These are phyloP conservation scores for Leptinotarsa juncta DNA, from an alignment of 2,888 invertebrate species.

Conservation along the genomic window DNA sequence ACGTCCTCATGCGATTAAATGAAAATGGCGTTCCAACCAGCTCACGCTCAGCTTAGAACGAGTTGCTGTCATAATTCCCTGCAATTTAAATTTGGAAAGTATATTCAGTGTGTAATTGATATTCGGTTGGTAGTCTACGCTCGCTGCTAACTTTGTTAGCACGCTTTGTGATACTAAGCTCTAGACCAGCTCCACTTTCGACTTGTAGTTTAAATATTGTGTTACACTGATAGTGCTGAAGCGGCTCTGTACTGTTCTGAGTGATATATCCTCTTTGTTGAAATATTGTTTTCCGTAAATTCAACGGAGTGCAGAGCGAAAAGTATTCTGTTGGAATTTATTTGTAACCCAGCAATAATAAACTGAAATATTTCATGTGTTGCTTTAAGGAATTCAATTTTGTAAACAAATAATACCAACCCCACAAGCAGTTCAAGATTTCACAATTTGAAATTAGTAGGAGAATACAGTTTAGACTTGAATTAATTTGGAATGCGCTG, in stretches of 20 bases:
- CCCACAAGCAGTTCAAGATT: not conserved
- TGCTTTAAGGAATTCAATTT: not conserved
- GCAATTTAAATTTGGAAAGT: conserved; percentile 47
- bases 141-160: conserved; percentile 39
- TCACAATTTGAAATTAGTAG: not conserved
- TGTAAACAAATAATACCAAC: not conserved
- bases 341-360: not conserved
- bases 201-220: conserved; percentile 22
- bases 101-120: conserved; percentile 50
- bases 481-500: no score
- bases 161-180: conserved; percentile 27
- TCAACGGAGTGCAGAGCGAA: not conserved
- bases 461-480: no score
- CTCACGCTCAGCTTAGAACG: conserved; percentile 25
- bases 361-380: not conserved
- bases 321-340: not conserved
- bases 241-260: not conserved
- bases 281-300: conserved; percentile 5
- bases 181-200: conserved; percentile 25
- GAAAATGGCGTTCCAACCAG: conserved; percentile 20
- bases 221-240: conserved; percentile 18
- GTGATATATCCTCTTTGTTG: conserved; percentile 11
- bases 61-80: conserved; percentile 42
- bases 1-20: conserved; percentile 16
- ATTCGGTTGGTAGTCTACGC: conserved; percentile 44